These are phyloP conservation scores for Julus scandinavius DNA, from an alignment of 2,888 invertebrate genomes.

Conservation along the genomic window DNA sequence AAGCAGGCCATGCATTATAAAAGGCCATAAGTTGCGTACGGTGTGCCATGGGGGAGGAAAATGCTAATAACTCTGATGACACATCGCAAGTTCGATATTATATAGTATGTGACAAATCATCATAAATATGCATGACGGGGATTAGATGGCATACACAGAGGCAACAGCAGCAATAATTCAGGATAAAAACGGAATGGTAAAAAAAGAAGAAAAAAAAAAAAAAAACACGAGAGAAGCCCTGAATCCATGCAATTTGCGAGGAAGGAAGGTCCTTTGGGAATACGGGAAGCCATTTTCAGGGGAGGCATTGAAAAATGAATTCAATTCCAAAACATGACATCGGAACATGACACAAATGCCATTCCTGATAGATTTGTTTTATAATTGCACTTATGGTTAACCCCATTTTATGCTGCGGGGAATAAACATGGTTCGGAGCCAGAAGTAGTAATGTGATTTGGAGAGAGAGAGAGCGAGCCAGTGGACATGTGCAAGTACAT, in stretches of 20 bases:
- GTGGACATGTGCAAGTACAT: background rate
- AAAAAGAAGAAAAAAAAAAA: background rate
- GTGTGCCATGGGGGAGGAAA: conserved; percentile 3
- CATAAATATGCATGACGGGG: conserved; percentile 46
- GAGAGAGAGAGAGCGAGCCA: background rate
- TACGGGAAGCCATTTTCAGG: background rate
- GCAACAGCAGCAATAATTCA: conserved; percentile 37
- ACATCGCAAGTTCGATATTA: conserved; percentile 36
- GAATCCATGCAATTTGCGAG: conserved; percentile 30
- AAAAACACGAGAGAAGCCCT: background rate
- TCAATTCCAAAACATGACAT: conserved; percentile 44
- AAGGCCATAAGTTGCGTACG: background rate
- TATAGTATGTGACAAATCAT: conserved; percentile 46
- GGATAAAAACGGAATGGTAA: conserved; percentile 26
- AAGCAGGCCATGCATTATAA: conserved; percentile 5
- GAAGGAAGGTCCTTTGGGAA: conserved; percentile 31
- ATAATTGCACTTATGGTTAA: conserved; percentile 46
- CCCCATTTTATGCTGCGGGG: conserved; percentile 43
- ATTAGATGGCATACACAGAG: conserved; percentile 14
- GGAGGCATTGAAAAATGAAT: conserved; percentile 44
- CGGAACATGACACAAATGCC: conserved; percentile 43
- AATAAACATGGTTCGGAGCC: conserved; percentile 5
- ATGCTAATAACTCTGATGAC: conserved; percentile 44
- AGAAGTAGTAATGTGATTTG: background rate
- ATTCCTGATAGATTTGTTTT: conserved; percentile 43